A percentile compares a stretch with the other conserved stretches of the same genome.
Evolutionary conservation across 2,797 vertebrate genomes (phyloP).

Genomic region (Falco berigora): DNA sequence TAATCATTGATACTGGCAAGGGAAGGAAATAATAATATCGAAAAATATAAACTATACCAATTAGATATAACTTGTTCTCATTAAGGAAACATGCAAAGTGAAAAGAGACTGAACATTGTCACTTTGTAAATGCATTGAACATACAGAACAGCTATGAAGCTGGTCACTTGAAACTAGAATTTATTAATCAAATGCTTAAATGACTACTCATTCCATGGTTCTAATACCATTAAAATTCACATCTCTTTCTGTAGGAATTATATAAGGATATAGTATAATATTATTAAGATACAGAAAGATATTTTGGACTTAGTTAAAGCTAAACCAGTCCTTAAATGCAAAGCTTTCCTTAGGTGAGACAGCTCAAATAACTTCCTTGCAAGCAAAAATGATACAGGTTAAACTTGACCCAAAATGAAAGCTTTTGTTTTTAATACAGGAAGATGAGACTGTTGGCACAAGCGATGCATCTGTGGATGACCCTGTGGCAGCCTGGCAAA

Average conservation of each 20-base stretch:
- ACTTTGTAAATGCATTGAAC: neutral
- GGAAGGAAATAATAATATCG: neutral
- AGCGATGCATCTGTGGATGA: constrained; percentile 86
- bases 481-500: constrained; percentile 87
- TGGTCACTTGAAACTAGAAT: neutral
- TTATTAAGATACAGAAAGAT: neutral
- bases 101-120: neutral
- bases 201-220: neutral
- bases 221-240: neutral
- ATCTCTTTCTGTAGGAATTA: neutral
- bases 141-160: neutral
- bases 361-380: neutral
- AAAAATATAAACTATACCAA: neutral
- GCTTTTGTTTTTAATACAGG: constrained; percentile 65
- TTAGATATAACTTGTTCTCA: neutral
- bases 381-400: neutral
- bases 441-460: constrained; percentile 80
- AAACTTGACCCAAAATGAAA: neutral
- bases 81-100: neutral
- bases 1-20: neutral
- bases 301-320: neutral
- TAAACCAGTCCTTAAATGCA: neutral
- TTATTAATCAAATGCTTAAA: neutral
- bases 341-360: neutral
- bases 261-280: neutral